These are phyloP conservation scores for Gila orcuttii DNA, from an alignment of 2,113 vertebrate genomes.

Conservation along the genomic window DNA sequence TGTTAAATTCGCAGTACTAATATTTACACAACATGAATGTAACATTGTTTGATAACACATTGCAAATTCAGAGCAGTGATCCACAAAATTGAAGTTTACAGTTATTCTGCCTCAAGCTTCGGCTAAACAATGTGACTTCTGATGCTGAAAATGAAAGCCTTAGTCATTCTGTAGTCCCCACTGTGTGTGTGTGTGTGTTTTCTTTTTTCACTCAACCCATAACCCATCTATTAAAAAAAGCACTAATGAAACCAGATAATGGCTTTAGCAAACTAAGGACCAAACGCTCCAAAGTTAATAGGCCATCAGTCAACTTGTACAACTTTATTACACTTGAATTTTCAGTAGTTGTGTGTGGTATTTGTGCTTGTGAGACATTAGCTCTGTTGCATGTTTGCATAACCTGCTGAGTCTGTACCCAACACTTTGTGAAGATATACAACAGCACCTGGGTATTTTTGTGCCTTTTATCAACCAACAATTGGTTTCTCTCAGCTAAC, in stretches of 20 bases:
- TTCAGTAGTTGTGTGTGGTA: conserved; percentile 15
- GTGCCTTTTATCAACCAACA: conserved; percentile 23
- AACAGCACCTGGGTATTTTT: neutral
- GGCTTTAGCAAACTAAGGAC: conserved; percentile 57
- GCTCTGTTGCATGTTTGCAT: neutral
- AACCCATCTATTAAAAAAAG: conserved; percentile 66
- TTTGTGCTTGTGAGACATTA: neutral
- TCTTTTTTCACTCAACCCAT: conserved; percentile 41
- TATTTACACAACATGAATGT: neutral
- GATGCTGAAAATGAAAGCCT: conserved; percentile 3
- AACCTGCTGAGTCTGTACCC: neutral
- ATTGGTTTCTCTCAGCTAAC: conserved; percentile 32
- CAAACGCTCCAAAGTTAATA: conserved; percentile 29
- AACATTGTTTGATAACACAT: neutral
- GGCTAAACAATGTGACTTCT: conserved; percentile 5
- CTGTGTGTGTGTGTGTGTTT: neutral
- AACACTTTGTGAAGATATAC: neutral
- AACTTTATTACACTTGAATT: conserved; percentile 25
- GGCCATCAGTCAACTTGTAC: conserved; percentile 30
- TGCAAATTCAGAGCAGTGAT: neutral
- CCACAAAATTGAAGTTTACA: neutral
- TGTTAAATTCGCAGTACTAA: no score
- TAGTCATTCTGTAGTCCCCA: conserved; percentile 28
- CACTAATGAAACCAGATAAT: conserved; percentile 70
- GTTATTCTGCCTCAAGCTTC: neutral